Conservation (phyloP, 2,888 invertebrate genomes). For the Caenorhabditis sulstoni region DNA sequence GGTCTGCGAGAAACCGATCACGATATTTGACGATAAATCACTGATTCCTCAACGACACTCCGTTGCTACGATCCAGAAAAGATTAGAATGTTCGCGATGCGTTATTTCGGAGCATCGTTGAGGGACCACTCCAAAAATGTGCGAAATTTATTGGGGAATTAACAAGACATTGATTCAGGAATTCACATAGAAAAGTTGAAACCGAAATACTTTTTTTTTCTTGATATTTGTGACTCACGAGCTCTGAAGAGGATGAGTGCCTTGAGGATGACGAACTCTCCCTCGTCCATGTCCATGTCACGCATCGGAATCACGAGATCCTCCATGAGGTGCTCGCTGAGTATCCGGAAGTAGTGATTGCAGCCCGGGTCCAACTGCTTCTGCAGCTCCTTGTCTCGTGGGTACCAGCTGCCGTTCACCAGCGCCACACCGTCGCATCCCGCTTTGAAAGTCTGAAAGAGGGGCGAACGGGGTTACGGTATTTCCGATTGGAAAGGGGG, state of each 20-base stretch:
- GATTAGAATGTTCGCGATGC: neutral
- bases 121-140: too few species aligned
- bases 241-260: constrained; percentile 71
- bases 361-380: constrained; percentile 71
- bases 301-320: constrained; percentile 74
- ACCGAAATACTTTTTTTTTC: too few species aligned
- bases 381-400: constrained; percentile 70
- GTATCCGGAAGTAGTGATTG: constrained; percentile 72
- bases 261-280: constrained; percentile 73
- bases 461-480: too few species aligned
- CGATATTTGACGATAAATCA: too few species aligned
- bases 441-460: constrained; percentile 64
- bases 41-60: too few species aligned
- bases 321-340: constrained; percentile 73
- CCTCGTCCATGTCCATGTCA: constrained; percentile 74
- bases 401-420: constrained; percentile 74
- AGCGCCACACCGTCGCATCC: constrained; percentile 74
- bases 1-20: constrained; percentile 69
- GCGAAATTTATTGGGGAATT: too few species aligned
- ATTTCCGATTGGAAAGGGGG: too few species aligned
- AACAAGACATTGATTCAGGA: too few species aligned
- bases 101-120: neutral
- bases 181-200: too few species aligned
- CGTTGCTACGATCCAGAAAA: too few species aligned
- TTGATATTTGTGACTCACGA: constrained; percentile 55